A percentile compares a stretch with the other conserved stretches of the same genome.
Evolutionary conservation across 1,140 invertebrate species (phyloP).

Genomic region (Drosophila ficusphila): DNA sequence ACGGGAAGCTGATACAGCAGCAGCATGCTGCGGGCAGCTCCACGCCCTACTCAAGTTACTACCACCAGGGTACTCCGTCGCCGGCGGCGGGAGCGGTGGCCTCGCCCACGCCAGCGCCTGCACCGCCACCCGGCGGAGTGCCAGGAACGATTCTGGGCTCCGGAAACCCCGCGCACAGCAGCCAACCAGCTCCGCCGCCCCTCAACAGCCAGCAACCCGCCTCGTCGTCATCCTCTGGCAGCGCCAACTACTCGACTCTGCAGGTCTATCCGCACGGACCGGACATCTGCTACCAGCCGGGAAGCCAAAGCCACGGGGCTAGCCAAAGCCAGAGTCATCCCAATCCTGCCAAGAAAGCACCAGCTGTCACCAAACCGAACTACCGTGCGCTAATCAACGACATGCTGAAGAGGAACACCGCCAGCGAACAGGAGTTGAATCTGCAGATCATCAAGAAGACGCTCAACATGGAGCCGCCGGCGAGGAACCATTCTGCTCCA

Average conservation of each 20-base stretch:
- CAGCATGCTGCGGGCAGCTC: conserved; percentile 35
- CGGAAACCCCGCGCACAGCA: not conserved
- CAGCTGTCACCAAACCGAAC: conserved; percentile 60
- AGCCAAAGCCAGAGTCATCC: conserved; percentile 10
- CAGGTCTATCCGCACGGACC: conserved; percentile 72
- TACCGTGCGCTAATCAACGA: conserved; percentile 76
- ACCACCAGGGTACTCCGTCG: conserved; percentile 67
- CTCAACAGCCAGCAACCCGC: conserved; percentile 15
- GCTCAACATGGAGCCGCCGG: conserved; percentile 62
- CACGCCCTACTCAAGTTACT: conserved; percentile 37
- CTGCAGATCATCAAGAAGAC: conserved; percentile 81
- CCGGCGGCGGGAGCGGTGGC: conserved; percentile 68
- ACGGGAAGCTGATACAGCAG: conserved; percentile 61
- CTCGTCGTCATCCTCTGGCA: conserved; percentile 20
- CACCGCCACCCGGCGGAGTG: conserved; percentile 10
- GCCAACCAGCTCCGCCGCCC: conserved; percentile 3
- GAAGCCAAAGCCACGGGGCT: not conserved
- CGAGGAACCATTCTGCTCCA: conserved; percentile 1
- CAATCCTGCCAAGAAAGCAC: conserved; percentile 34
- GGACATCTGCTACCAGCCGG: conserved; percentile 61
- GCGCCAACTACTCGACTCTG: conserved; percentile 58
- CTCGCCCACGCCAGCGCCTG: conserved; percentile 60
- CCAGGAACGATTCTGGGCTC: conserved; percentile 11
- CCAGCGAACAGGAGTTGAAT: conserved; percentile 78
- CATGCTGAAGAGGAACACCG: conserved; percentile 66